A percentile compares a stretch with the other conserved stretches of the same genome.
phyloP scores from a whole-genome alignment of 1,140 invertebrate species.

The Drosophila insularis region DNA sequence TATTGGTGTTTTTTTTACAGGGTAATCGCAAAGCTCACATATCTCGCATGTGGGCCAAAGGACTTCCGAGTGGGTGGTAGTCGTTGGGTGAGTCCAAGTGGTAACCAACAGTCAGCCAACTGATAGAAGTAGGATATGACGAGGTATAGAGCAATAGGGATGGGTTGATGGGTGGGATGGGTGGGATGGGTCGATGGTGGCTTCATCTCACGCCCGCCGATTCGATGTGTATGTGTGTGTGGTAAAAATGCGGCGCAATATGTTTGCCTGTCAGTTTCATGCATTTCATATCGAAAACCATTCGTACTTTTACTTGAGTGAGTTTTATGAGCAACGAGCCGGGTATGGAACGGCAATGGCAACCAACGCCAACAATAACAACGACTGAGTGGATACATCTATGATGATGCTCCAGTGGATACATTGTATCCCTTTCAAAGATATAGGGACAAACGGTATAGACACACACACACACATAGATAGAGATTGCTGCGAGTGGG shows the following conservation, averaged over 20 bases:
- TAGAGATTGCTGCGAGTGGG: background rate
- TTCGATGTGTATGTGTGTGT: conserved; percentile 16
- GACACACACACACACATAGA: background rate
- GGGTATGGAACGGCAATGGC: conserved; percentile 15
- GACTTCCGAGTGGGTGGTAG: conserved; percentile 18
- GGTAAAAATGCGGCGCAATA: conserved; percentile 68
- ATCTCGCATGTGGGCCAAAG: conserved; percentile 1
- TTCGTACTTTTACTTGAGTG: conserved; percentile 81
- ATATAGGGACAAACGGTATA: conserved; percentile 29
- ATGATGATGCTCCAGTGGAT: conserved; percentile 74
- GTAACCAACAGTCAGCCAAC: conserved; percentile 70
- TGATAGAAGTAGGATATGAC: conserved; percentile 33
- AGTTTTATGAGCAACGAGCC: conserved; percentile 76
- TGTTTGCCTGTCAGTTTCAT: conserved; percentile 79
- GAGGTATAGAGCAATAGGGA: background rate
- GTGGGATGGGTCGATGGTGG: too few relatives aligned
- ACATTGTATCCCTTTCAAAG: conserved; percentile 59
- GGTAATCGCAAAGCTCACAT: conserved; percentile 36
- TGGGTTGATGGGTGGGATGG: too few relatives aligned
- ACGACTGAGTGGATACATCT: conserved; percentile 66
- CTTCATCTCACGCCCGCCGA: background rate
- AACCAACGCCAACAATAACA: conserved; percentile 44
- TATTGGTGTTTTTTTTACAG: conserved; percentile 3
- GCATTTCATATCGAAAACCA: conserved; percentile 80
- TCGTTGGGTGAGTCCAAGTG: conserved; percentile 44